Percentiles rank a stretch among this genome's conserved stretches.
phyloP scores from a whole-genome alignment of 2,888 invertebrate genomes.

The Heteromurus nitidus region DNA sequence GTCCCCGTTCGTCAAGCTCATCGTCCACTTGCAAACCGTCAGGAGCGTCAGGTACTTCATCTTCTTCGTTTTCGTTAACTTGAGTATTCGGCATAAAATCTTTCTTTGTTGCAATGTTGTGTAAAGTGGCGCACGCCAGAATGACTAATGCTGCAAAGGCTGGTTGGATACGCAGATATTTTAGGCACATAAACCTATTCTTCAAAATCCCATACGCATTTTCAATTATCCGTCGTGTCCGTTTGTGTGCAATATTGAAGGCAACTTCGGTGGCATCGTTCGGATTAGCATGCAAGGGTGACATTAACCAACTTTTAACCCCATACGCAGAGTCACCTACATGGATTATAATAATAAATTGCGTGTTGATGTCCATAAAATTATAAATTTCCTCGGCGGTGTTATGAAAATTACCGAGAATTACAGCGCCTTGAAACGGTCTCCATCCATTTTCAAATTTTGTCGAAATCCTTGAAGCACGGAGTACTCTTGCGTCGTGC shows the following conservation, averaged over 20 bases:
- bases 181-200: conserved; percentile 4
- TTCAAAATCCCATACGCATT: conserved; percentile 9
- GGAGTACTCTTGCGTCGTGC: conserved; percentile 62
- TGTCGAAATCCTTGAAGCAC: conserved; percentile 27
- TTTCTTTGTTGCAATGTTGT: conserved; percentile 13
- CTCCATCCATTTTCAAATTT: conserved; percentile 56
- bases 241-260: conserved; percentile 9
- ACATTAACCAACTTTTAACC: conserved; percentile 32
- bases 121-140: conserved; percentile 1
- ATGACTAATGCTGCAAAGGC: not conserved
- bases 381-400: no score
- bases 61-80: not conserved
- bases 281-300: conserved; percentile 12
- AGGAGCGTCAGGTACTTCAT: not conserved
- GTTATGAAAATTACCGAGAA: no score
- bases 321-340: conserved; percentile 41
- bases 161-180: not conserved
- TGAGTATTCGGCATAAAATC: conserved; percentile 1
- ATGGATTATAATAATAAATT: no score
- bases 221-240: conserved; percentile 7
- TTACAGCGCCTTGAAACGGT: conserved; percentile 61
- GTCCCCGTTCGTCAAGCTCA: not conserved
- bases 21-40: not conserved
- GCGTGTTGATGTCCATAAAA: no score
- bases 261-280: not conserved